Evolutionary conservation across 2,113 vertebrate genomes (phyloP), one percentile per base, ranked within the genome.

Genomic region (Butastur rufipennis): DNA sequence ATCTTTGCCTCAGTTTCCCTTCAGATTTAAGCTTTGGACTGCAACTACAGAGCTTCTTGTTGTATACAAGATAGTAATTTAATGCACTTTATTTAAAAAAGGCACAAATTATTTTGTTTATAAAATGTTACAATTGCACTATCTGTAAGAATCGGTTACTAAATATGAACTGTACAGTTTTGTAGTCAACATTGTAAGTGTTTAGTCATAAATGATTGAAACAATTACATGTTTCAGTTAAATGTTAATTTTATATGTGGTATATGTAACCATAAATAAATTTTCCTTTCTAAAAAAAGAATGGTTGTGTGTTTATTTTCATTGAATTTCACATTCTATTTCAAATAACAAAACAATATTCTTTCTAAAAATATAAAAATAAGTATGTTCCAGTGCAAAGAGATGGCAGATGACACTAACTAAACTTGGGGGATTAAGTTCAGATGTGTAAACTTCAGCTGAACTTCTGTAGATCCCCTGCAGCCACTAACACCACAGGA

Each of bases 71-170:
- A 93, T 83, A 77, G 94, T 94, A 0, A 94, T 94, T 88, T 83
- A 96, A 95, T 86, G 92, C 91, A 96, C 91, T 97, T 97, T 95
- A 95, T 96, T 98, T 96, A 61, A 90, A 97, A 95, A 96, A 82
- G 89, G 97, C 93, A 96, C 94, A 95, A 97, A 82, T 90, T 86
- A 90, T 97, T 96, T 94, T 94, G 86, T 95, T 95, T 96, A 96
- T 92, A 91, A 94, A 92, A 93, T 92, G 81, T 95, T 93, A 96
- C 36, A 86, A 83, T 95, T 96, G 94, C 81, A 95, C 78, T 93
- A 75, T 77, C 90, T 97, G 61, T 96, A 92, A 95, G 79, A 91
- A 92, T 84, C 22, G 8, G 70, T 96, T 94, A 83, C 18, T 94
- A 48, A 95, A 84, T 86, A 94, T 82, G 82, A 86, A 94, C 63